Evolutionary conservation across 2,797 vertebrate genomes (phyloP).

Genomic region (Agapornis canus): DNA sequence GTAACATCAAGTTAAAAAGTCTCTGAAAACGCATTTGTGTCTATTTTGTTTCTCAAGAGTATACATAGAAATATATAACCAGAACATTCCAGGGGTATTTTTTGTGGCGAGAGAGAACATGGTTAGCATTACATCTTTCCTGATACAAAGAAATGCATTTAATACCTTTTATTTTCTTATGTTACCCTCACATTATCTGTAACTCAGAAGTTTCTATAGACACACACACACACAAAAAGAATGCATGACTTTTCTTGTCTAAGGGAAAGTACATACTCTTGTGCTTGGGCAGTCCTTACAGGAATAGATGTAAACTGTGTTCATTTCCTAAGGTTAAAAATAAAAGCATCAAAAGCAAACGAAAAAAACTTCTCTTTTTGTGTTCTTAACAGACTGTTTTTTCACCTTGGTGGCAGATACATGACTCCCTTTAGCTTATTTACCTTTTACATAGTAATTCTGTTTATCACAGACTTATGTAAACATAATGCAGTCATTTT

Average conservation of each 20-base stretch:
- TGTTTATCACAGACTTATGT: neutral
- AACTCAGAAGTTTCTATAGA: neutral
- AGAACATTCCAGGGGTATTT: neutral
- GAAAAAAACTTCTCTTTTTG: neutral
- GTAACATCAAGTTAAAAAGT: neutral
- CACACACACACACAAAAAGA: neutral
- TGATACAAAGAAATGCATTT: neutral
- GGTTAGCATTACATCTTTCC: neutral
- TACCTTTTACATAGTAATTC: neutral
- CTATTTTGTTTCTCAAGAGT: neutral
- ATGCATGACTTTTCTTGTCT: neutral
- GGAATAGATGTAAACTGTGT: neutral
- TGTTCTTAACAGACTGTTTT: neutral
- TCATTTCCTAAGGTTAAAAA: neutral
- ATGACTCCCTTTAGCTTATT: neutral
- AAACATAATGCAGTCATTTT: neutral
- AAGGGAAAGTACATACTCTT: neutral
- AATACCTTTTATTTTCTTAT: neutral
- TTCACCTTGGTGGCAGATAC: neutral
- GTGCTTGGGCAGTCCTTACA: neutral
- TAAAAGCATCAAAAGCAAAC: neutral
- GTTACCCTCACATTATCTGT: neutral
- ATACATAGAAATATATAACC: neutral
- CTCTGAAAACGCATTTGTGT: constrained; percentile 4
- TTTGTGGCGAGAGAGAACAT: neutral